phyloP scores from a whole-genome alignment of 2,113 vertebrate species.

The Tor tambroides region DNA sequence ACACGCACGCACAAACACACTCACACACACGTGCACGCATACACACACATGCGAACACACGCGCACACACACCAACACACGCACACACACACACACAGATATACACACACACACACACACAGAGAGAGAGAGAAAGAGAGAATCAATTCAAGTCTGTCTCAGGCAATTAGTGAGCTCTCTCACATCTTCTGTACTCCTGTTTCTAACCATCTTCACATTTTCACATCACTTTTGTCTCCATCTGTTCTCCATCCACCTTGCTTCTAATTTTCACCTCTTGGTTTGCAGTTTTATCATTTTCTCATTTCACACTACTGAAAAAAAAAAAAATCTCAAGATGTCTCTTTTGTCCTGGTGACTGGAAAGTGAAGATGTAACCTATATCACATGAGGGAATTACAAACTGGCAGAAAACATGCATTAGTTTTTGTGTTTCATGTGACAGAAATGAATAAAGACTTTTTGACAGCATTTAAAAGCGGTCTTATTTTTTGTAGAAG shows the following conservation, averaged over 20 bases:
- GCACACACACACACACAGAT: no score
- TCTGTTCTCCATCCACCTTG: not conserved
- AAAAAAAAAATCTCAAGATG: no score
- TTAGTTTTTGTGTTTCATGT: not conserved
- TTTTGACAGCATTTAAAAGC: not conserved
- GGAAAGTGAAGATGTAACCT: not conserved
- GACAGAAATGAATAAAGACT: not conserved
- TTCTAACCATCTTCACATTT: not conserved
- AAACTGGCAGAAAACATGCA: not conserved
- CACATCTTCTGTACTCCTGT: not conserved
- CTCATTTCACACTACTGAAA: not conserved
- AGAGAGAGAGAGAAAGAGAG: no score
- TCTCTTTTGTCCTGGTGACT: not conserved
- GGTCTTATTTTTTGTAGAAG: not conserved
- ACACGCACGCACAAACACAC: no score
- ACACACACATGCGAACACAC: no score
- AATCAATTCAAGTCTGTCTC: not conserved
- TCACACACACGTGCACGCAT: no score
- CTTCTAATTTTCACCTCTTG: conserved; percentile 6
- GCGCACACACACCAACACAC: no score
- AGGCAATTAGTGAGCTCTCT: not conserved
- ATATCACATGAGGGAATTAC: not conserved
- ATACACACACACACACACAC: no score
- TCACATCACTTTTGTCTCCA: not conserved
- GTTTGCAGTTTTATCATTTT: not conserved